Evolutionary conservation across 2,113 vertebrate species (phyloP), one percentile per base, ranked within the genome.

Genomic region (Ranitomeya variabilis): DNA sequence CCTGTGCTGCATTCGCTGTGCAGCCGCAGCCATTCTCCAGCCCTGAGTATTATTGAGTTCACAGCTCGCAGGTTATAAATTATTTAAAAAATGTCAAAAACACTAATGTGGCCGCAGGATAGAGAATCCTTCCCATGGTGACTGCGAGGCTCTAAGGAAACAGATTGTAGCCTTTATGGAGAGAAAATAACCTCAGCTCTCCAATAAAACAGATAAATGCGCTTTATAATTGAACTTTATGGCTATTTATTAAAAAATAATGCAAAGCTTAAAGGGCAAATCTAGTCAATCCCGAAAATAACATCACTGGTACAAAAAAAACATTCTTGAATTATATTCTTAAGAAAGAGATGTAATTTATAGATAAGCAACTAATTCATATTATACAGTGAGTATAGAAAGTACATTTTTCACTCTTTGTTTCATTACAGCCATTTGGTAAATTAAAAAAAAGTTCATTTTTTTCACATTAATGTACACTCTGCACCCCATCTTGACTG

Each of bases 51-150:
- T 78, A 78, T 21, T 54, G 18, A 78, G 31, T 78, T 78, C 51
- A 54, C 76, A 78, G 51, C 76, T 74, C 51, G 51, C 10, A n/a
- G 45, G 7, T 54, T n/a, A 78, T 78, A 78, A 78, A 78, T 54
- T 78, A 78, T 78, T 54, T 54, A 78, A 54, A 78, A n/a, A 78
- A 78, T 78, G 76, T 78, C 76, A 78, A 54, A 54, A 78, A 78
- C 76, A 54, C 76, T 78, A 78, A 78, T 78, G 76, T 52, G 76
- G 45, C 19, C 19, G 12, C 76, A 78, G 76, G 76, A 78, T 21
- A 54, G 45, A 78, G 19, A 54, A 78, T 54, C 18, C 71, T 45
- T 14, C 31, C 6, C 31, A 74, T 19, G 16, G 31, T 74, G 71
- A 74, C 71, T 74, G 31, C 37, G 3, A 31, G 6, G 37, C 71